Evolutionary conservation across 1,140 invertebrate species (phyloP).

Genomic region (Sogatella furcifera): DNA sequence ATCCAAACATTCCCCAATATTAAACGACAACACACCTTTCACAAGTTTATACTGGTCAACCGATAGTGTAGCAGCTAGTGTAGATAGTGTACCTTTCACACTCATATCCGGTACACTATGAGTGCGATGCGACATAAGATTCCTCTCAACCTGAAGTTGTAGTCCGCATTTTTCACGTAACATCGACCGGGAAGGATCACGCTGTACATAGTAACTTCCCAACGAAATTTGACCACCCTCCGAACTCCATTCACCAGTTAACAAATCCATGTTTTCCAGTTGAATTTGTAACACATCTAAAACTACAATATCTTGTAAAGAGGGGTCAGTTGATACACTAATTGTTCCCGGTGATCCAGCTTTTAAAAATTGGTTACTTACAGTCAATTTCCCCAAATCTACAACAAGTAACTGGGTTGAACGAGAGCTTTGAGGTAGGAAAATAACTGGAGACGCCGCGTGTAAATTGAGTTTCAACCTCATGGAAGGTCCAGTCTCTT

Average conservation of each 20-base stretch:
- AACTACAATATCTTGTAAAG: slow-evolving; percentile 31
- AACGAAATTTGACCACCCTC: slow-evolving; percentile 22
- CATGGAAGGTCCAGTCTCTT: slow-evolving; percentile 13
- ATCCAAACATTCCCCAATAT: slow-evolving; percentile 82
- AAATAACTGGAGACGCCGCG: slow-evolving; percentile 72
- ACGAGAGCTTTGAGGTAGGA: slow-evolving; percentile 76
- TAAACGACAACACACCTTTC: slow-evolving; percentile 77
- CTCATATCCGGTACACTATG: slow-evolving; percentile 74
- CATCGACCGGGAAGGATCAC: slow-evolving; percentile 43
- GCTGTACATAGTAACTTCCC: slow-evolving; percentile 41
- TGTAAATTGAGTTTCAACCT: slow-evolving; percentile 55
- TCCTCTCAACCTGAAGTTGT: slow-evolving; percentile 68
- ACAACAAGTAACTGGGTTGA: slow-evolving; percentile 66
- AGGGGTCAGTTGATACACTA: slow-evolving; percentile 30
- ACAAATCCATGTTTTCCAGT: slow-evolving; percentile 74
- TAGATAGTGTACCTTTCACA: slow-evolving; percentile 74
- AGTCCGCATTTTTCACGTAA: slow-evolving; percentile 71
- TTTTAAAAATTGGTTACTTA: slow-evolving; percentile 61
- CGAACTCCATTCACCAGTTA: slow-evolving; percentile 46
- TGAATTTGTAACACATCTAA: slow-evolving; percentile 68
- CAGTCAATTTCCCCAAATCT: slow-evolving; percentile 67
- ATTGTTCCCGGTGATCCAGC: slow-evolving; percentile 45
- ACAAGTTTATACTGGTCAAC: slow-evolving; percentile 79
- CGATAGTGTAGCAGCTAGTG: slow-evolving; percentile 73
- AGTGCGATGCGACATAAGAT: slow-evolving; percentile 58